phyloP scores from a whole-genome alignment of 2,797 vertebrate genomes.

The Ctenosaura bakeri region DNA sequence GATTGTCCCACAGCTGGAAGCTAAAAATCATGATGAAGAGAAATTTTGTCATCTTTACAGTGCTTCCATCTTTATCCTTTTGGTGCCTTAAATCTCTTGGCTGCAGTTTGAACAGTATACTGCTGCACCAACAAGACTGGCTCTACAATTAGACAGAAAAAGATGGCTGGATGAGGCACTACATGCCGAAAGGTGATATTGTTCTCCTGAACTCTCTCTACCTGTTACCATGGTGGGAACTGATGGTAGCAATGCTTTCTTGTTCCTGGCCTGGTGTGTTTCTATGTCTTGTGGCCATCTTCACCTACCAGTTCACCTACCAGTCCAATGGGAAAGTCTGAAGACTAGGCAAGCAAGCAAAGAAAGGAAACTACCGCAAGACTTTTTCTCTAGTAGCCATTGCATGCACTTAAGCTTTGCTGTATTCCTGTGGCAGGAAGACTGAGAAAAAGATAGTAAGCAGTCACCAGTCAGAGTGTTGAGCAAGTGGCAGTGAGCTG shows the following conservation, averaged over 20 bases:
- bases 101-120: not conserved
- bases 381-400: no score
- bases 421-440: not conserved
- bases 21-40: not conserved
- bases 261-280: not conserved
- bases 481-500: no score
- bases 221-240: not conserved
- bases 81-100: not conserved
- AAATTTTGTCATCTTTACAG: not conserved
- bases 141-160: not conserved
- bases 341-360: not conserved
- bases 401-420: not conserved
- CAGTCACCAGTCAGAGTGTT: no score
- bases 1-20: not conserved
- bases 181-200: not conserved
- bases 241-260: not conserved
- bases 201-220: not conserved
- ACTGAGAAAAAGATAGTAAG: not conserved
- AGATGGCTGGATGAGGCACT: not conserved
- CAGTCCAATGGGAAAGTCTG: no score
- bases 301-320: not conserved
- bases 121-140: not conserved
- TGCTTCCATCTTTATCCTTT: slow-evolving; percentile 12
- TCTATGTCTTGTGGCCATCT: not conserved
- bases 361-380: not conserved